Base-by-base conservation (phyloP, 1,140 invertebrate species). In the Eueides isabella region DNA sequence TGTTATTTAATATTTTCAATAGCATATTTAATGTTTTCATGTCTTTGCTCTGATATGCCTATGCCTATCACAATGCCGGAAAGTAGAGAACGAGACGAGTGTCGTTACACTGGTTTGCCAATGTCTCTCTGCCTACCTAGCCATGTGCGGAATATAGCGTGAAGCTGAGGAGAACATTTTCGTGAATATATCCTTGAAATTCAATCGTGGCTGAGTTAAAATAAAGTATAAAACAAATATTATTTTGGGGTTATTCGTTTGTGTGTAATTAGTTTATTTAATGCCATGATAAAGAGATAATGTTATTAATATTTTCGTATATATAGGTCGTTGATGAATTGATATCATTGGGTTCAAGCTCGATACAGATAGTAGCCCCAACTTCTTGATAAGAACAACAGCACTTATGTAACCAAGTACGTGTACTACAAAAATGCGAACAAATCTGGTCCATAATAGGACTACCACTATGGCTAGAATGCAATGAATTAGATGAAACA, bases 401-500 rank as follows among this genome's bases (percentile, higher is more conserved):
- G 77, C 80, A 82, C 84, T 90, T 88, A 91, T 89, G 89, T 85
- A 90, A 90, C 81, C 68, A 82, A 70, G 75, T 48, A 73, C 67
- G 48, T 83, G 83, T 81, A 85, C 83, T 88, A 79, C 78, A 61
- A 9, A 44, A 26, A 31, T 12, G 33, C 74, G 72, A 9, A 44
- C 76, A 35, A 87, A 79, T 82, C 41, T 79, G 76, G 41, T 29
- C 77, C 79, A 31, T 82, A 78, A 68, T 19, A 16, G 23, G 1
- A 6, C 23, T 48, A 48, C 44, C 0, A 38, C 72, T 82, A 83
- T 63, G 69, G 41, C 30, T 35, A 88, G 67, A 81, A 78, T 77
- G 68, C 64, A 38, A 44, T 69, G 61, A 61, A 69, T 66, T 66
- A 23, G 31, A 38, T 31, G 35, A 74, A 61, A 70, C 71, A 77